These are phyloP conservation scores for Melanotaenia trifasciata DNA, from an alignment of 2,797 vertebrate genomes.

Conservation along the genomic window DNA sequence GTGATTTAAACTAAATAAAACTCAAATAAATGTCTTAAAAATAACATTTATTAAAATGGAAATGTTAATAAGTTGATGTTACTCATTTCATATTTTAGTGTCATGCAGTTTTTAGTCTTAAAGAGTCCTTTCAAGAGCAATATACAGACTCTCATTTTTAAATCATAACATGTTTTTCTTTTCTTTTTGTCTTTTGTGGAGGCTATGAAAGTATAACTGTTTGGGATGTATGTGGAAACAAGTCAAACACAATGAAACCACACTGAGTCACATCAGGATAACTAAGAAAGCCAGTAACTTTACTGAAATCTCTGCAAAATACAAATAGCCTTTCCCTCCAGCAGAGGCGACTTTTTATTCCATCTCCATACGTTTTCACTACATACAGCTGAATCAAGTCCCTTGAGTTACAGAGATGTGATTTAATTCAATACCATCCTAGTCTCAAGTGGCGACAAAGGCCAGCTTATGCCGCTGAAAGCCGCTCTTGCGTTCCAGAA, in stretches of 20 bases:
- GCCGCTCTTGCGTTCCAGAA: slow-evolving; percentile 87
- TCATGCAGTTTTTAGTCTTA: slow-evolving; percentile 15
- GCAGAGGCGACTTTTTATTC: slow-evolving; percentile 92
- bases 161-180: not conserved
- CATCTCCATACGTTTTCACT: slow-evolving; percentile 91
- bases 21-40: slow-evolving; percentile 41
- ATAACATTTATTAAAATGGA: not conserved
- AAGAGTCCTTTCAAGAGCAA: slow-evolving; percentile 5
- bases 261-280: slow-evolving; percentile 87
- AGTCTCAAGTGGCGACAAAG: slow-evolving; percentile 98
- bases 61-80: slow-evolving; percentile 17
- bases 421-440: slow-evolving; percentile 96
- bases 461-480: slow-evolving; percentile 99
- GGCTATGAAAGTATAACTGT: not conserved
- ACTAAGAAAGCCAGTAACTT: slow-evolving; percentile 99
- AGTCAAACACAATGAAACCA: slow-evolving; percentile 81
- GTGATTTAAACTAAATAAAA: slow-evolving; percentile 36
- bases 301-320: slow-evolving; percentile 99
- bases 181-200: not conserved
- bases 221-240: slow-evolving; percentile 60
- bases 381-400: slow-evolving; percentile 99
- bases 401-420: slow-evolving; percentile 98
- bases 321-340: slow-evolving; percentile 97
- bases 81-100: slow-evolving; percentile 13
- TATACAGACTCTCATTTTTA: slow-evolving; percentile 3